Evolutionary conservation across 2,888 invertebrate species (phyloP).

Genomic region (Aquatica leii): DNA sequence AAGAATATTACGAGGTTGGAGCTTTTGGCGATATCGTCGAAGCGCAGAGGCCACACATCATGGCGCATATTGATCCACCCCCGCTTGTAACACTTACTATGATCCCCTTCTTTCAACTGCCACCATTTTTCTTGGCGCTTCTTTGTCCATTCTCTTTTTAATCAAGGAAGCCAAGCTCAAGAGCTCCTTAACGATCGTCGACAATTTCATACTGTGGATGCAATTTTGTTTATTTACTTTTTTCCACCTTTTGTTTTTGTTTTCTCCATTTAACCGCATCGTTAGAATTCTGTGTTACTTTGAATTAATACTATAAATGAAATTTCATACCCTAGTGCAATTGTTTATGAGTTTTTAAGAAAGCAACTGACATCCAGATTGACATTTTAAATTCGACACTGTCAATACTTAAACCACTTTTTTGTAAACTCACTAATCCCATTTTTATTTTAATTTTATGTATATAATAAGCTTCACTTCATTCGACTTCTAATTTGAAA

Average conservation of each 20-base stretch:
- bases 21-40: constrained; percentile 40
- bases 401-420: too few relatives aligned
- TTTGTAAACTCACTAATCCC: too few relatives aligned
- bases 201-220: constrained; percentile 38
- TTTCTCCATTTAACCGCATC: constrained; percentile 25
- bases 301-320: constrained; percentile 15
- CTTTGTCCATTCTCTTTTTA: constrained; percentile 42
- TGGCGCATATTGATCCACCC: constrained; percentile 40
- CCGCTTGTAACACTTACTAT: constrained; percentile 42
- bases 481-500: too few relatives aligned
- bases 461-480: too few relatives aligned
- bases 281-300: constrained; percentile 13
- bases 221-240: constrained; percentile 49
- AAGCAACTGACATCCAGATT: too few relatives aligned
- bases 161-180: constrained; percentile 39
- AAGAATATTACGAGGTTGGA: constrained; percentile 36
- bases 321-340: too few relatives aligned
- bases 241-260: constrained; percentile 44
- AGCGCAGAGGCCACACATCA: constrained; percentile 43
- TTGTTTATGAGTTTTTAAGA: too few relatives aligned
- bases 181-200: constrained; percentile 41
- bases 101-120: constrained; percentile 41
- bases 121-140: constrained; percentile 41
- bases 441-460: too few relatives aligned
- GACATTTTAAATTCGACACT: too few relatives aligned